Evolutionary conservation across 2,888 invertebrate species (phyloP), one percentile per base, ranked within the genome.

Genomic region (Drosophila antonietae): DNA sequence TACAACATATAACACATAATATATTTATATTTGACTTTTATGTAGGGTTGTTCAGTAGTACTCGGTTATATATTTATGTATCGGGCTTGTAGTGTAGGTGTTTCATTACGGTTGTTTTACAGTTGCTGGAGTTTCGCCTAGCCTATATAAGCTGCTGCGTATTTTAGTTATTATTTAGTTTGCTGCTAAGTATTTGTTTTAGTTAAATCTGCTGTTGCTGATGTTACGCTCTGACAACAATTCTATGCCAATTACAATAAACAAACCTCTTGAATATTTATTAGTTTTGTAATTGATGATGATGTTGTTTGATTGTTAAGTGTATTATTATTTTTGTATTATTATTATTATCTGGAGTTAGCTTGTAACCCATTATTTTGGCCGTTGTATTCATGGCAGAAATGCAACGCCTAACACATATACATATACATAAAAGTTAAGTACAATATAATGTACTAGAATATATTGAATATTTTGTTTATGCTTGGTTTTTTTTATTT

Each of bases 1-100:
- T 90, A 90, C 90, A 90, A 90, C 90, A 90, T 89, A 85, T 82
- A 90, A 90, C 90, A 90, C 78, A 86, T 90, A 89, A 85, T 84
- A 89, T 76, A 83, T 89, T 78, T 75, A 79, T 90, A 82, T 90
- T 86, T 76, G 78, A 68, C 55, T 74, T 75, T 80, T 73, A 77
- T 81, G 82, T 73, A 65, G 80, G 68, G 62, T 55, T 73, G 66
- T 65, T 74, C 67, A 55, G 64, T 63, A 56, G 51, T 79, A 46
- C 14, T 23, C n/a, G 71, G 62, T 62, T 46, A 46, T 23, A 46
- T 74, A 60, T 68, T 72, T 64, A 61, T 78, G 78, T 73, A 69
- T 67, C 77, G 75, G 41, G 18, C 20, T 80, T 77, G 74, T 73
- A 70, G 72, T 76, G 33, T 76, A 75, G 77, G 71, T 72, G 66